Evolutionary conservation across 64 coral and sea anemone species (phyloP).

Genomic region (Dendronephthya gigantea): DNA sequence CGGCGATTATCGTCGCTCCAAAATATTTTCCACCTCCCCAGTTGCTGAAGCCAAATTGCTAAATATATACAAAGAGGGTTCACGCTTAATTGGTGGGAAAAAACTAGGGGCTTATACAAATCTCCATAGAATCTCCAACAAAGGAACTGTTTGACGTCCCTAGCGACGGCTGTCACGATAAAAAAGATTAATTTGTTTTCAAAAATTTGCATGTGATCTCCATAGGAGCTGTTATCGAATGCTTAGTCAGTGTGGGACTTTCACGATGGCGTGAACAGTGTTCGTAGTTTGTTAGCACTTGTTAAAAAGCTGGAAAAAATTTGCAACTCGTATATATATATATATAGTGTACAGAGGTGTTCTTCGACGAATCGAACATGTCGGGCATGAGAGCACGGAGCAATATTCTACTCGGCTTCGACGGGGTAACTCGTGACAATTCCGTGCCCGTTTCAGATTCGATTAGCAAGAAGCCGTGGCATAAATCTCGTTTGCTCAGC

Average conservation of each 20-base stretch:
- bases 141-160: not conserved
- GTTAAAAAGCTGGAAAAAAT: not conserved
- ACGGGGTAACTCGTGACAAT: not conserved
- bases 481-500: slow-evolving; percentile 66
- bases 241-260: not conserved
- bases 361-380: not conserved
- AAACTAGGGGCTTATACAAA: not conserved
- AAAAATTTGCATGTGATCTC: slow-evolving; percentile 9
- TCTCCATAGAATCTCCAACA: not conserved
- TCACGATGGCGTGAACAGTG: not conserved
- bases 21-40: not conserved
- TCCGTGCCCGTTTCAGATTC: slow-evolving; percentile 24
- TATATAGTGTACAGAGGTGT: not conserved
- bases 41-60: not conserved
- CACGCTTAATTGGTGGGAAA: not conserved
- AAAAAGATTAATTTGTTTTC: slow-evolving; percentile 10
- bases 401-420: not conserved
- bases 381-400: not conserved
- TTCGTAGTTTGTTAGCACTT: not conserved
- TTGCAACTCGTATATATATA: too few species aligned
- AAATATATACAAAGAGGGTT: not conserved
- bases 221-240: not conserved
- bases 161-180: slow-evolving; percentile 6
- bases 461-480: slow-evolving; percentile 54
- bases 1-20: not conserved